Conservation (phyloP, 2,888 invertebrate species). For the Drosophila melanosoma region DNA sequence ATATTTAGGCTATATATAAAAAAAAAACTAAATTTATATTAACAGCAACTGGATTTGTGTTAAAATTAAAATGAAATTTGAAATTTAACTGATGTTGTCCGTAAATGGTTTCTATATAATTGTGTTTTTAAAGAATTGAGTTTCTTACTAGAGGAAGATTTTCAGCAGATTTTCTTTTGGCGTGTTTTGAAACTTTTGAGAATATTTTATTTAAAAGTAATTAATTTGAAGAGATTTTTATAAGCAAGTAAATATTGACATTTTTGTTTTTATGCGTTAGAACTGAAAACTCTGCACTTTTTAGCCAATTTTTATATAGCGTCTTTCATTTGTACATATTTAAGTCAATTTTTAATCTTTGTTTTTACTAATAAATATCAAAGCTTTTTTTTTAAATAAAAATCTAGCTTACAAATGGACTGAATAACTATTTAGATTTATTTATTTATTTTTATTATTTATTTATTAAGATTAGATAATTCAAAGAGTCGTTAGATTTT, state of each 20-base stretch:
- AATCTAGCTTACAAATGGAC: not conserved
- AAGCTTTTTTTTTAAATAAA: not conserved
- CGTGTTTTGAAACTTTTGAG: fast-evolving
- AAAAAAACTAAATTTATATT: not conserved
- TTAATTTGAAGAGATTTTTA: not conserved
- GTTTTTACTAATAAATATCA: not conserved
- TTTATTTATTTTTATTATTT: too few species aligned
- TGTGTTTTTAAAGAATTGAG: not conserved
- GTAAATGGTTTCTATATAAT: not conserved
- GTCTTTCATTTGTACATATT: not conserved
- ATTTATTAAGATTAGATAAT: not conserved
- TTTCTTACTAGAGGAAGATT: not conserved
- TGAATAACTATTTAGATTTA: too few species aligned
- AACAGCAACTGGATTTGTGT: not conserved
- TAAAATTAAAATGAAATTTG: not conserved
- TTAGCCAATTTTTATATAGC: not conserved
- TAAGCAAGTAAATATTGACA: not conserved
- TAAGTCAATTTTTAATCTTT: not conserved
- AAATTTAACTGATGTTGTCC: not conserved
- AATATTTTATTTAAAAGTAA: not conserved
- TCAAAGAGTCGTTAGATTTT: not conserved
- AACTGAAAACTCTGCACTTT: not conserved
- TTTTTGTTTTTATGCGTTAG: not conserved
- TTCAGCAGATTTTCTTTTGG: not conserved
- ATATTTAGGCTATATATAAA: not conserved